Base-by-base conservation (phyloP, 2,113 vertebrate genomes). In the Miniopterus natalensis region DNA sequence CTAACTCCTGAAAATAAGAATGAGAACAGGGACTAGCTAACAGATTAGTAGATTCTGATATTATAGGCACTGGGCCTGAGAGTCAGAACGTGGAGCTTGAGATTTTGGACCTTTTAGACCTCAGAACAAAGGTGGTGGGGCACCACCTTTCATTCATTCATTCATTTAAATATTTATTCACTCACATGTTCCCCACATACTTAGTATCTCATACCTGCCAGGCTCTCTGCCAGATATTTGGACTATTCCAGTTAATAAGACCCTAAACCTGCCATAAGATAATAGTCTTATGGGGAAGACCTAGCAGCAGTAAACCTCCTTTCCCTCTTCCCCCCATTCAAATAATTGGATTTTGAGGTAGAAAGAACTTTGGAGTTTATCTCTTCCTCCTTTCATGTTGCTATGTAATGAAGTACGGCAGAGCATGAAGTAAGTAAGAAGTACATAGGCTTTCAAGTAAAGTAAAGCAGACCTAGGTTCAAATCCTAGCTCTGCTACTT, bases 371-470 rank as follows among this genome's bases (percentile, higher is more conserved):
- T 3, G 75, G 53, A 89, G 42, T 20, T 81, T 47, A 63, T 88
- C 42, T 94, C 71, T 42, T 74, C 3, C 36, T 96, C 49, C 25
- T 95, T 85, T 92, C 73, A 68, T 55, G n/a, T 89, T 89, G 40
- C 73, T 59, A 7, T 21, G 12, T 91, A 86, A 79, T 70, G 49
- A 45, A 73, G 29, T 47, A 81, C 36, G 84, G 61, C 42, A 47
- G 73, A 85, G 17, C 42, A 73, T 77, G 49, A 45, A 73, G 29
- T 47, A 81, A 81, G 29, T 21, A 73, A 70, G 61, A 70, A 61
- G 17, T 12, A 73, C 31, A 25, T 8, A 75, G 84, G 53, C 25
- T 94, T 88, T 80, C 25, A 36, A 74, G 15, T 92, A 84, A 90
- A 85, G 68, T 42, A 86, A 89, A 90, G 77, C 25, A 74, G 29